Conservation (phyloP, 2,797 vertebrate genomes). For the Geotrypetes seraphini region DNA sequence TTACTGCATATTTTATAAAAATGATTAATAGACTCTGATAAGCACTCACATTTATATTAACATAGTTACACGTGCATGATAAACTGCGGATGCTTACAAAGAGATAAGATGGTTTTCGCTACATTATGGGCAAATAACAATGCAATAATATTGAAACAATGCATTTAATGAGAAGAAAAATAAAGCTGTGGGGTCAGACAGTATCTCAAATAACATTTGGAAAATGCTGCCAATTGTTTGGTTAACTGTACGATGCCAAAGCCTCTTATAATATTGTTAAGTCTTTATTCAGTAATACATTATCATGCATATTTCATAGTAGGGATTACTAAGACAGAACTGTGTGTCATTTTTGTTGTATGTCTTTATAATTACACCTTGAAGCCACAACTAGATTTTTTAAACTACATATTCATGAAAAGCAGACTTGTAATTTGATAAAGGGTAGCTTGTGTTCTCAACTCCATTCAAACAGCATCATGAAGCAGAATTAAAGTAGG, state of each 20-base stretch:
- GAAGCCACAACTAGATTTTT: slow-evolving; percentile 89
- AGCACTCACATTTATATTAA: slow-evolving; percentile 32
- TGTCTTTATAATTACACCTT: slow-evolving; percentile 99
- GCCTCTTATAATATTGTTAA: slow-evolving; percentile 88
- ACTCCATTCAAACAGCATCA: slow-evolving; percentile 94
- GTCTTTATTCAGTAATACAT: slow-evolving; percentile 94
- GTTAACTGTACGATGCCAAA: slow-evolving; percentile 84
- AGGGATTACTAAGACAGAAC: slow-evolving; percentile 92
- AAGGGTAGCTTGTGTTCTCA: slow-evolving; percentile 97
- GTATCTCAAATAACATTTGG: slow-evolving; percentile 78
- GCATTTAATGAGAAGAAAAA: slow-evolving; percentile 62
- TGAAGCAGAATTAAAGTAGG: slow-evolving; percentile 94
- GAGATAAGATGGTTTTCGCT: slow-evolving; percentile 54
- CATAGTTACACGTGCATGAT: slow-evolving; percentile 49
- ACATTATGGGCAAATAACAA: slow-evolving; percentile 55
- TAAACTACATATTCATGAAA: slow-evolving; percentile 98
- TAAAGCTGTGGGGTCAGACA: slow-evolving; percentile 72
- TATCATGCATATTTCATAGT: slow-evolving; percentile 96
- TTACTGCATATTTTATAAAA: slow-evolving; percentile 27
- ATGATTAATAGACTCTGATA: slow-evolving; percentile 27
- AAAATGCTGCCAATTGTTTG: slow-evolving; percentile 84
- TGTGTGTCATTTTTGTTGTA: slow-evolving; percentile 93
- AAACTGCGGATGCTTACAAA: slow-evolving; percentile 54
- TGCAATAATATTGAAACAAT: slow-evolving; percentile 59
- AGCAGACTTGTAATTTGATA: slow-evolving; percentile 99